These are phyloP conservation scores for Bradypodion pumilum DNA, from an alignment of 2,797 vertebrate species.

Conservation along the genomic window DNA sequence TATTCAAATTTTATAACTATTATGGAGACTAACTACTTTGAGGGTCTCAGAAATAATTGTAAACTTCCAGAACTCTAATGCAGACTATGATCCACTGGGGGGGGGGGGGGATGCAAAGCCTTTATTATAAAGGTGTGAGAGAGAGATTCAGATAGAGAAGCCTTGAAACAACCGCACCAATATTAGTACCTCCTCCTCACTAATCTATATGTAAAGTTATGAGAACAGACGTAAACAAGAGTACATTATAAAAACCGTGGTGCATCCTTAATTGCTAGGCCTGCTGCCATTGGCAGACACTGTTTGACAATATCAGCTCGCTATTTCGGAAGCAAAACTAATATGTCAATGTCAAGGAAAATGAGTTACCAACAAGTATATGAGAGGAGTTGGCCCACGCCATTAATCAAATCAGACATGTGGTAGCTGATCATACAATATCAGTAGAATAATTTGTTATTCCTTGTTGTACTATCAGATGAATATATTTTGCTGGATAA, in stretches of 20 bases:
- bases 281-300: conserved; percentile 4
- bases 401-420: conserved; percentile 21
- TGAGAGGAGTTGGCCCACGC: conserved; percentile 11
- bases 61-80: not conserved
- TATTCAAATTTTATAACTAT: not conserved
- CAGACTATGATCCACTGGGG: not conserved
- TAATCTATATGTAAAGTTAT: conserved; percentile 25
- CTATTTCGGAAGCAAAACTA: conserved; percentile 24
- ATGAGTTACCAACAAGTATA: not conserved
- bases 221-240: conserved; percentile 15
- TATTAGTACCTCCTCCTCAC: not conserved
- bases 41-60: not conserved
- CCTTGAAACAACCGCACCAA: not conserved
- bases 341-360: conserved; percentile 1
- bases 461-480: conserved; percentile 20
- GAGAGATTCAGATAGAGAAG: conserved; percentile 4
- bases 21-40: not conserved
- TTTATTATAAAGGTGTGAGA: not conserved
- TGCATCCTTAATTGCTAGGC: conserved; percentile 25
- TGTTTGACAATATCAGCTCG: not conserved
- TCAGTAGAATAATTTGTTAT: conserved; percentile 13
- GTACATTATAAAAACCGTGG: not conserved
- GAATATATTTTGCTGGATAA: conserved; percentile 16
- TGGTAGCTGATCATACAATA: conserved; percentile 24
- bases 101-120: not conserved